phyloP scores from a whole-genome alignment of 2,113 vertebrate genomes.

The Oceanodroma tethys region DNA sequence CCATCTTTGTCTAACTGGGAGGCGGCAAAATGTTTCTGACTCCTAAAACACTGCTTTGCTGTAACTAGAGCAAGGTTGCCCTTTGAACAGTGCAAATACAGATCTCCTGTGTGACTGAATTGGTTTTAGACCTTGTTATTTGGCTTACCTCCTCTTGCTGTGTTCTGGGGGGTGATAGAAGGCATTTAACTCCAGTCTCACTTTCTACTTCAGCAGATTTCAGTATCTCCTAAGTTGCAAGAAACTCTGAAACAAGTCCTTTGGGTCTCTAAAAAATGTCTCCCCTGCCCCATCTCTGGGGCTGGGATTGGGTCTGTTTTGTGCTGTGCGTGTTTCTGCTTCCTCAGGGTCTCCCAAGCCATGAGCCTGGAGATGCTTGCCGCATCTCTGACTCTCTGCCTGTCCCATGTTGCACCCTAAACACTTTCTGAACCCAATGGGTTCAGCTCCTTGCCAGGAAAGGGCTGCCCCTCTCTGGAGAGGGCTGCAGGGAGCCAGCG shows the following conservation, averaged over 20 bases:
- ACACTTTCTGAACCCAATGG: background rate
- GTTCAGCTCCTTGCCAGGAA: background rate
- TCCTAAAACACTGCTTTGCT: background rate
- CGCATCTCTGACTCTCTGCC: background rate
- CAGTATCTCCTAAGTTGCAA: background rate
- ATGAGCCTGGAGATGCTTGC: background rate
- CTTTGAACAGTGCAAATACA: background rate
- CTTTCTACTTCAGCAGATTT: background rate
- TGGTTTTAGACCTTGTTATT: background rate
- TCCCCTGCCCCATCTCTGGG: background rate
- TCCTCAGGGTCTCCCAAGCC: background rate
- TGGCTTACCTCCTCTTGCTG: background rate
- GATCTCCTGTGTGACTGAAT: background rate
- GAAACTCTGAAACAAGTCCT: background rate
- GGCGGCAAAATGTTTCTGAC: background rate
- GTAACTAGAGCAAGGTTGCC: accelerated
- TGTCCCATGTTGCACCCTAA: background rate
- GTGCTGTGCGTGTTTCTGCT: background rate
- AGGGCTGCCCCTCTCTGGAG: background rate
- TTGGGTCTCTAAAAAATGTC: background rate
- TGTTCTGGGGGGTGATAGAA: background rate
- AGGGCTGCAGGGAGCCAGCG: background rate
- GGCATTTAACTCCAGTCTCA: background rate
- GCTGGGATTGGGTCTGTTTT: background rate
- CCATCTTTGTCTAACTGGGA: background rate